Evolutionary conservation across 2,888 invertebrate species (phyloP).

Genomic region (Parnassius mnemosyne): DNA sequence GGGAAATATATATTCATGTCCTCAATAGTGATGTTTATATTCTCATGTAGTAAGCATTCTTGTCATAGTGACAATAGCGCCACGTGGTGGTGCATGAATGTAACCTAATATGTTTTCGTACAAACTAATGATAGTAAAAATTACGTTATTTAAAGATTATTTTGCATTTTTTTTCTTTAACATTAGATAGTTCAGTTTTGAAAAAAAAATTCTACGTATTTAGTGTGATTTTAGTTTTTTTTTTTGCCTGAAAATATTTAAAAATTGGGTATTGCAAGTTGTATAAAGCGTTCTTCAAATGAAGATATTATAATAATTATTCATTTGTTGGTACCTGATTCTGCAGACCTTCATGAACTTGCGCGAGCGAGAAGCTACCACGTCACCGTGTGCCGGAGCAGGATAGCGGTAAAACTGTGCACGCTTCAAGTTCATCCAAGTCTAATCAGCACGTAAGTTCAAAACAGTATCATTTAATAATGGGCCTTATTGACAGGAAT

Average conservation of each 20-base stretch:
- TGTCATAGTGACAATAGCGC: background rate
- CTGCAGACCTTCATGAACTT: slow-evolving; percentile 56
- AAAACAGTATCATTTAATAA: slow-evolving; percentile 39
- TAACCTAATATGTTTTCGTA: no score
- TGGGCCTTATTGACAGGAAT: slow-evolving; percentile 27
- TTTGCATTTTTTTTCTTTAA: no score
- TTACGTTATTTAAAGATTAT: no score
- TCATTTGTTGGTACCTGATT: slow-evolving; percentile 55
- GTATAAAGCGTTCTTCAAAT: background rate
- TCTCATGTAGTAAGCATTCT: no score
- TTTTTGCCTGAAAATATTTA: no score
- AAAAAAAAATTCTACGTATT: no score
- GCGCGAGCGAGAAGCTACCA: slow-evolving; percentile 51
- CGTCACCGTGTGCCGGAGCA: slow-evolving; percentile 44
- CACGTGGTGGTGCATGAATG: background rate
- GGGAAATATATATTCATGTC: no score
- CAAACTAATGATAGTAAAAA: no score
- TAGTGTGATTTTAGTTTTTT: no score
- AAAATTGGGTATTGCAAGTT: no score
- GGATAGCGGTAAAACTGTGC: slow-evolving; percentile 41
- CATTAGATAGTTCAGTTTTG: no score
- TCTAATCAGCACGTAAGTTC: slow-evolving; percentile 27
- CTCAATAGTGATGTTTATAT: no score
- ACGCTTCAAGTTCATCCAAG: slow-evolving; percentile 40
- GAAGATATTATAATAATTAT: slow-evolving; percentile 6